Conservation (phyloP, 2,113 vertebrate genomes). For the Cyanoliseus patagonus region DNA sequence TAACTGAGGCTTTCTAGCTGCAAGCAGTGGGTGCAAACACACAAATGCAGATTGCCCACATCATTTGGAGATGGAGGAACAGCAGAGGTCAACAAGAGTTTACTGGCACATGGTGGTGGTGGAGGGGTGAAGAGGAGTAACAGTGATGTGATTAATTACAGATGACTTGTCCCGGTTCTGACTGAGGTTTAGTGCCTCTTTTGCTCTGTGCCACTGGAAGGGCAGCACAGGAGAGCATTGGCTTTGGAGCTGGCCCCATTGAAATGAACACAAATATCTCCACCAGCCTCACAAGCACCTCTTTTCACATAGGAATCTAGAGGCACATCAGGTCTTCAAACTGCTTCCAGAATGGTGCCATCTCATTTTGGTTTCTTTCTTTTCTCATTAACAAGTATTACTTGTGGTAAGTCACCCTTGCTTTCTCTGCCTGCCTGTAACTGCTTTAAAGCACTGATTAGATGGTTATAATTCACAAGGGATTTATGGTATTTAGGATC, state of each 20-base stretch:
- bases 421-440: background rate
- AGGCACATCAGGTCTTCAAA: background rate
- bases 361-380: background rate
- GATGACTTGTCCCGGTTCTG: background rate
- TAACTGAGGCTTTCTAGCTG: background rate
- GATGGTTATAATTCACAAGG: background rate
- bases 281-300: background rate
- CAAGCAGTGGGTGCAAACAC: background rate
- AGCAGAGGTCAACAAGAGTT: background rate
- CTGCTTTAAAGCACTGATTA: background rate
- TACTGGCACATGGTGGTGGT: background rate
- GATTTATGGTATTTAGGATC: background rate
- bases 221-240: rapidly evolving
- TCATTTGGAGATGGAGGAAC: background rate
- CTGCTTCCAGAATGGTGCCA: background rate
- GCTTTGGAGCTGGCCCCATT: background rate
- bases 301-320: background rate
- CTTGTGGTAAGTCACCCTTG: background rate
- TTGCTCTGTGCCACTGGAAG: background rate
- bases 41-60: background rate
- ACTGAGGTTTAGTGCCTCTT: background rate
- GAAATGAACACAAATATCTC: background rate
- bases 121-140: background rate
- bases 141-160: background rate
- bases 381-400: background rate